A percentile compares a stretch with the other conserved stretches of the same genome.
Evolutionary conservation across 2,113 vertebrate genomes (phyloP).

Genomic region (Toxotes jaculatrix): DNA sequence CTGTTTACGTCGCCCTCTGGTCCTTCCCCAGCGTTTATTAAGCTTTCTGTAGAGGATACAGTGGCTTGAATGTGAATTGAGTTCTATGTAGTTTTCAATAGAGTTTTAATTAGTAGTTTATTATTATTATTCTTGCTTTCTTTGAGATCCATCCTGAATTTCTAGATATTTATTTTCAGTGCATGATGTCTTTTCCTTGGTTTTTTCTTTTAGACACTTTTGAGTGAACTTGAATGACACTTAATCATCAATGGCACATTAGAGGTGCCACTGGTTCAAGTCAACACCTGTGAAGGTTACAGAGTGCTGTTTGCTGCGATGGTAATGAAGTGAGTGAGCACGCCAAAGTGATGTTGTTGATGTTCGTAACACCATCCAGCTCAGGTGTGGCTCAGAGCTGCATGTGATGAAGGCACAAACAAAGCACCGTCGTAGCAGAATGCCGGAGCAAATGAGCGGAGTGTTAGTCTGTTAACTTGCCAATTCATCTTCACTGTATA

Average conservation of each 20-base stretch:
- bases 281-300: background rate
- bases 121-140: background rate
- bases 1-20: too few relatives aligned
- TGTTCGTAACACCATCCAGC: background rate
- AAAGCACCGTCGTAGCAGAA: background rate
- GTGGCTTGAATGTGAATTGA: too few relatives aligned
- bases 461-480: background rate
- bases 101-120: background rate
- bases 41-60: too few relatives aligned
- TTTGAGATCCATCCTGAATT: background rate
- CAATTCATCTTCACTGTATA: background rate
- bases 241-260: background rate
- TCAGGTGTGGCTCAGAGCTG: background rate
- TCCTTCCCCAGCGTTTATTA: too few relatives aligned
- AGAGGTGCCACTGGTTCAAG: background rate
- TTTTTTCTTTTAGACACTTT: background rate
- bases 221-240: background rate
- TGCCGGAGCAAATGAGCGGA: background rate
- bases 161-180: background rate
- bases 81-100: too few relatives aligned
- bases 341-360: background rate
- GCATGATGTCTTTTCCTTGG: background rate
- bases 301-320: background rate
- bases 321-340: background rate
- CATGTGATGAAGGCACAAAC: background rate